These are phyloP conservation scores for Echiichthys vipera DNA, from an alignment of 2,797 vertebrate species.

Conservation along the genomic window DNA sequence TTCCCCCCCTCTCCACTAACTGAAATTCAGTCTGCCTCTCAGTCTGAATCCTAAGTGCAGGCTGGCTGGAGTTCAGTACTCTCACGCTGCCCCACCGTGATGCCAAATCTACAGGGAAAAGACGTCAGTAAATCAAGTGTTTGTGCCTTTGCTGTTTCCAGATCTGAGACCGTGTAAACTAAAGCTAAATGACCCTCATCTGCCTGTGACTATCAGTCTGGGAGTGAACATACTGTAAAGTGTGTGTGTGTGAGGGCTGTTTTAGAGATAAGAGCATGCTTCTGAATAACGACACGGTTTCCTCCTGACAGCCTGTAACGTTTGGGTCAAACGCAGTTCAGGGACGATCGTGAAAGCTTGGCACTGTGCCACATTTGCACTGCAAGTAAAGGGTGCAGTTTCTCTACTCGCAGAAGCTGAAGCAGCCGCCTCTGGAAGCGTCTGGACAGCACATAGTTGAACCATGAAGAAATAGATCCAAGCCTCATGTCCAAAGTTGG, in stretches of 20 bases:
- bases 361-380: neutral
- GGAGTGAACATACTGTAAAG: neutral
- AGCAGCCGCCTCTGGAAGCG: conserved; percentile 47
- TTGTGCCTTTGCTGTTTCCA: neutral
- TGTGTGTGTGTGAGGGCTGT: too few relatives aligned
- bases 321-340: conserved; percentile 51
- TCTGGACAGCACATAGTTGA: neutral
- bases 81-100: conserved; percentile 15
- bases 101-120: conserved; percentile 35
- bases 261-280: conserved; percentile 7
- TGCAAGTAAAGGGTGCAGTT: conserved; percentile 2
- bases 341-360: conserved; percentile 7
- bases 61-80: conserved; percentile 28
- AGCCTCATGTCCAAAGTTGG: conserved; percentile 25
- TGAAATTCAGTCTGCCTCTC: conserved; percentile 55
- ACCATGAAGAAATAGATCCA: neutral
- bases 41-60: conserved; percentile 50
- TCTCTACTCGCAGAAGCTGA: conserved; percentile 45
- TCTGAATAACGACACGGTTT: conserved; percentile 1
- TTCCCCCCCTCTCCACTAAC: conserved; percentile 16
- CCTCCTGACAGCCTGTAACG: neutral
- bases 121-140: conserved; percentile 47
- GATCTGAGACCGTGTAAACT: neutral
- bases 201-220: neutral
- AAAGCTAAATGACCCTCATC: neutral